Conservation (phyloP, 2,888 invertebrate genomes). For the Erpobdella octoculata region DNA sequence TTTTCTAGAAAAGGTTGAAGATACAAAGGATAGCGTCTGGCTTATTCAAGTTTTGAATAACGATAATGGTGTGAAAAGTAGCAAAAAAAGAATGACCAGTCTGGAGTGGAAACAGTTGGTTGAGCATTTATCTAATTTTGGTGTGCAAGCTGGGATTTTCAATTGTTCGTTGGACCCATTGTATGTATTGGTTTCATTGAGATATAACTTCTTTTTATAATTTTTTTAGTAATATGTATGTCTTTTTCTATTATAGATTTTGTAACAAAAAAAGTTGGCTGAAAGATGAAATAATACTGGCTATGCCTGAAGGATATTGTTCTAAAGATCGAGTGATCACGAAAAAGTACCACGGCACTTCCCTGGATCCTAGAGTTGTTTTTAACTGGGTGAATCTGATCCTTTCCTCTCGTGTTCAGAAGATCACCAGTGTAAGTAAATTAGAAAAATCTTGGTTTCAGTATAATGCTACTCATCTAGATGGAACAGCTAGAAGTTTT, state of each 20-base stretch:
- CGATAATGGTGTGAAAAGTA: not conserved
- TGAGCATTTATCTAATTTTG: slow-evolving; percentile 53
- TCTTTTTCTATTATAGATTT: slow-evolving; percentile 44
- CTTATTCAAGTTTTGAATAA: slow-evolving; percentile 50
- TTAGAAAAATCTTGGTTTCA: slow-evolving; percentile 48
- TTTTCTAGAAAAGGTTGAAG: slow-evolving; percentile 55
- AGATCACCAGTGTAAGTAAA: slow-evolving; percentile 45
- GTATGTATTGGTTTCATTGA: slow-evolving; percentile 43
- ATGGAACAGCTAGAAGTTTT: slow-evolving; percentile 28
- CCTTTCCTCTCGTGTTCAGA: slow-evolving; percentile 51
- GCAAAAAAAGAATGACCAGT: slow-evolving; percentile 40
- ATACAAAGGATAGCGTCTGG: slow-evolving; percentile 58
- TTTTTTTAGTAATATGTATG: too few species aligned
- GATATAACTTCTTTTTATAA: too few species aligned
- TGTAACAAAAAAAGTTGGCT: slow-evolving; percentile 55
- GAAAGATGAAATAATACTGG: slow-evolving; percentile 53
- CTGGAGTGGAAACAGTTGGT: slow-evolving; percentile 52
- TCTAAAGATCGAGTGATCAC: slow-evolving; percentile 54
- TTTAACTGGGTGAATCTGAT: slow-evolving; percentile 54
- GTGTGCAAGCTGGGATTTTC: slow-evolving; percentile 54
- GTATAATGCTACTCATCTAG: slow-evolving; percentile 35
- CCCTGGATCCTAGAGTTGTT: slow-evolving; percentile 44
- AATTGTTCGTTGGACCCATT: slow-evolving; percentile 54
- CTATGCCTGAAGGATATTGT: slow-evolving; percentile 53
- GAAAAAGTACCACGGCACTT: slow-evolving; percentile 45